Base-by-base conservation (phyloP, 2,888 invertebrate species). In the Caenorhabditis sp. region DNA sequence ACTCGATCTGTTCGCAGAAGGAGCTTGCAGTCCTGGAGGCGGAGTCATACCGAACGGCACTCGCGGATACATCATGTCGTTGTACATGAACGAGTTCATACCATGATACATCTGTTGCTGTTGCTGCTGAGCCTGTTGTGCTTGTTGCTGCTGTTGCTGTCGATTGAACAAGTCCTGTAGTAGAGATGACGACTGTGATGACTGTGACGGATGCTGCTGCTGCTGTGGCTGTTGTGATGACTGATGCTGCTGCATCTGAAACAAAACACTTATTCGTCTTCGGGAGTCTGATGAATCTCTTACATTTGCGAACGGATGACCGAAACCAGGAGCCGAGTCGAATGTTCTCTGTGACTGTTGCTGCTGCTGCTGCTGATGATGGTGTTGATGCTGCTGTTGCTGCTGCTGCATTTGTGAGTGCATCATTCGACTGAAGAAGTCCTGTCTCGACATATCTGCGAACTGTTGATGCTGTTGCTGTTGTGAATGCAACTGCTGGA, bases 11-110 rank as follows among this genome's bases (percentile, higher is more conserved):
- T 53, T 61, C 15, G 50, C 15, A 24, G 58, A 40, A 24, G 77
- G 61, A 11, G 32, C 77, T 44, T 55, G 56, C 5, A 72, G 65
- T 18, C 77, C 77, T 50, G 77, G 72, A 35, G 82, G 77, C 15
- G 81, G 76, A 1, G 81, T 70, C 55, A 77, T 61, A 44, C 76
- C 76, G 15, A 67, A 76, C 13, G 76, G 76, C 2, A 76, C 53
- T 22, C 76, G 60, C 5, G 26, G 60, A 3, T 37, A 15, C 60
- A 76, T 53, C 67, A 76, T 60, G 0, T 76, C 76, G 40, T 55
- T 72, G 56, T 62, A 72, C 64, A 53, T 40, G 44, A 70, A 74
- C 26, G 72, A 68, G 18, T 62, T 65, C 22, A 71, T 50, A 24
- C 64, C 58, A 13, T 60, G n/a, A 28, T 72, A 60, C 60, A 62